Conservation (phyloP, 2,797 vertebrate species). For the Eospalax fontanierii region DNA sequence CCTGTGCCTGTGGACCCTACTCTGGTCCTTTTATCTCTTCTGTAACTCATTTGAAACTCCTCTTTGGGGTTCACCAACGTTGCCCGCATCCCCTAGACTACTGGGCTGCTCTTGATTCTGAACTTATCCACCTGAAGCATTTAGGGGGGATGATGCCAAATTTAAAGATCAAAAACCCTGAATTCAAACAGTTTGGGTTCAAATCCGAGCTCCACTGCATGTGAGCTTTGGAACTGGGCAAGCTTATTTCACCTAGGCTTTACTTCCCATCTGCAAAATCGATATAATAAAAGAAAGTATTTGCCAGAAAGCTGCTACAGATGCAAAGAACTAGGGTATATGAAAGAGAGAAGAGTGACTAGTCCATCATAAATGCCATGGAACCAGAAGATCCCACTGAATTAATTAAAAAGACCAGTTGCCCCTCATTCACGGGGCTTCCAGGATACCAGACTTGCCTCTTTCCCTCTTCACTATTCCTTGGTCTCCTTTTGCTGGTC, state of each 20-base stretch:
- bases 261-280: not conserved
- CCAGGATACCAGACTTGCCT: not conserved
- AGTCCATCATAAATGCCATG: no score
- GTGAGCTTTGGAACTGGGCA: not conserved
- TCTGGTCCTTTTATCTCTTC: not conserved
- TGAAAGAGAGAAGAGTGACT: not conserved
- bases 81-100: not conserved
- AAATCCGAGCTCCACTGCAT: not conserved
- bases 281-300: not conserved
- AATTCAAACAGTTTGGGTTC: not conserved
- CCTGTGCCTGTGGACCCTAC: not conserved
- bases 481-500: not conserved
- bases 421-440: not conserved
- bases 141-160: not conserved
- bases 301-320: not conserved
- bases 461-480: not conserved
- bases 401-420: not conserved
- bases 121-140: not conserved
- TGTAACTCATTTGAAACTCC: not conserved
- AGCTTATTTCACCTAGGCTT: not conserved
- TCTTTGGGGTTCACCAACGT: not conserved
- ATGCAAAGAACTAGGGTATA: accelerated
- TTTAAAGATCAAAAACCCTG: not conserved
- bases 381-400: no score
- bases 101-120: not conserved